Evolutionary conservation across 2,113 vertebrate genomes (phyloP).

Genomic region (Panthera uncia): DNA sequence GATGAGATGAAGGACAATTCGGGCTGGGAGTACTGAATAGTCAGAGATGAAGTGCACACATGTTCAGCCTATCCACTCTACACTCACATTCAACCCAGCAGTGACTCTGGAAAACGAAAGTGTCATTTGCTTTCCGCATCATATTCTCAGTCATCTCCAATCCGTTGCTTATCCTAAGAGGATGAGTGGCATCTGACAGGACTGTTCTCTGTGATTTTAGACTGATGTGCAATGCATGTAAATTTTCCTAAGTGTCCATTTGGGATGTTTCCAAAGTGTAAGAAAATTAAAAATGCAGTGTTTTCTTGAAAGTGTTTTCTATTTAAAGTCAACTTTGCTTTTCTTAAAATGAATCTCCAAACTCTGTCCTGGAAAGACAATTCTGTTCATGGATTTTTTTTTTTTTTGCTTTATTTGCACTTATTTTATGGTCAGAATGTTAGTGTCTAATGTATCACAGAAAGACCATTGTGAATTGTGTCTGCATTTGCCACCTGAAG

Average conservation of each 20-base stretch:
- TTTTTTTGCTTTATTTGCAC: conserved; percentile 2
- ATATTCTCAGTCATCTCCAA: neutral
- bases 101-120: neutral
- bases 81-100: neutral
- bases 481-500: neutral
- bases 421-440: conserved; percentile 54
- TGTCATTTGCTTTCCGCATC: neutral
- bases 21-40: neutral
- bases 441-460: conserved; percentile 10
- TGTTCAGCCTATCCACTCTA: neutral
- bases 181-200: neutral
- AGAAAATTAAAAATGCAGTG: conserved; percentile 15
- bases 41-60: neutral
- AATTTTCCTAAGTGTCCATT: neutral
- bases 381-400: neutral
- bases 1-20: neutral
- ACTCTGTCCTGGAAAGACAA: neutral
- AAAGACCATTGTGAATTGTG: neutral
- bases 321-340: conserved; percentile 47
- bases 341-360: neutral
- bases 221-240: neutral
- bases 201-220: neutral
- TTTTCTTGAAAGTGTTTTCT: neutral
- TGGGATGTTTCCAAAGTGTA: conserved; percentile 21
- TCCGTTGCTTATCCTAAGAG: neutral